phyloP scores from a whole-genome alignment of 2,797 vertebrate species.

The Danio aesculapii region DNA sequence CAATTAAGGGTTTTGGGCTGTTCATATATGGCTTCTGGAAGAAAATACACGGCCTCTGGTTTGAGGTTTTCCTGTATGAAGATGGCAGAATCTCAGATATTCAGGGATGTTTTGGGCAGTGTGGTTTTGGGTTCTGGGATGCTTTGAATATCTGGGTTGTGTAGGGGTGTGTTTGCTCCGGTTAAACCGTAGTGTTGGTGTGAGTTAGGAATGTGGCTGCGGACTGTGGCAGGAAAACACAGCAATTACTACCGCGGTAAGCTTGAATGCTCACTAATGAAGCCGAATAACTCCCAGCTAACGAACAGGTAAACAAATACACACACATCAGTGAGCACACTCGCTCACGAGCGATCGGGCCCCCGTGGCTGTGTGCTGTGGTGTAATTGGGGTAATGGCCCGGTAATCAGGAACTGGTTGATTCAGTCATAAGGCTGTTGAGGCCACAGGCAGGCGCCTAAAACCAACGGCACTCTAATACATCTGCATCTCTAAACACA shows the following conservation, averaged over 20 bases:
- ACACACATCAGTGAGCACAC: constrained; percentile 35
- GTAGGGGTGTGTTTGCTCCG: constrained; percentile 18
- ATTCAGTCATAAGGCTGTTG: constrained; percentile 50
- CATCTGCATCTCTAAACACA: constrained; percentile 45
- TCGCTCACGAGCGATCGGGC: neutral
- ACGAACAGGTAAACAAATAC: constrained; percentile 55
- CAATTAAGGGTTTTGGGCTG: constrained; percentile 25
- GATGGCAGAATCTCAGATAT: constrained; percentile 23
- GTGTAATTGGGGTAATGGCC: constrained; percentile 61
- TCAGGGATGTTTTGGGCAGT: constrained; percentile 16
- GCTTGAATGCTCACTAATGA: constrained; percentile 59
- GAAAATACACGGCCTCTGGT: neutral
- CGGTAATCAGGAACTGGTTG: constrained; percentile 51
- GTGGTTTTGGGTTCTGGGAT: constrained; percentile 21
- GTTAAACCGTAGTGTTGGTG: neutral
- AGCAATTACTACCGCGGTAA: constrained; percentile 46
- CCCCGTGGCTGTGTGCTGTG: constrained; percentile 42
- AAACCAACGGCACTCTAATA: constrained; percentile 32
- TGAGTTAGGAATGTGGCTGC: constrained; percentile 17
- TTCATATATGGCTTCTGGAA: constrained; percentile 15
- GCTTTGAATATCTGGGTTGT: constrained; percentile 40
- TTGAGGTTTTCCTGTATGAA: neutral
- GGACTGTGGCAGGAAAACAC: constrained; percentile 41
- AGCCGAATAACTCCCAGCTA: constrained; percentile 56
- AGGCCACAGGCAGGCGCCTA: constrained; percentile 41